Evolutionary conservation across 2,888 invertebrate genomes (phyloP), one percentile per base, ranked within the genome.

Genomic region (Campaea margaritaria): DNA sequence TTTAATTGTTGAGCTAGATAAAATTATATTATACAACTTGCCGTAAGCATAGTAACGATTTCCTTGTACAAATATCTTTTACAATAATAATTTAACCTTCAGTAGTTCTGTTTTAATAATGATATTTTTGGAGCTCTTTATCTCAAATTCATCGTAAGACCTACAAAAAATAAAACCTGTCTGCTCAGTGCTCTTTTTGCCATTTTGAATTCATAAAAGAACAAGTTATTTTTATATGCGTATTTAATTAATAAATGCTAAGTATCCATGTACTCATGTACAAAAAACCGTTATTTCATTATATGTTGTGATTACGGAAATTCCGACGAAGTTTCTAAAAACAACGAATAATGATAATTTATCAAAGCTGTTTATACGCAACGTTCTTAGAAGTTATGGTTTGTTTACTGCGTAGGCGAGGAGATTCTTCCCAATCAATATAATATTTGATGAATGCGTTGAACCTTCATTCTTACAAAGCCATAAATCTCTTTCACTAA

Each of bases 361-460:
- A 64, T 60, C 51, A 56, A 58, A 57, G 31, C 36, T 53, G 59
- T 62, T 64, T 31, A 55, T 51, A 62, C 50, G 52, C 44, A 62
- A 61, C 46, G 48, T 61, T 61, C 58, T 53, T 56, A 53, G 54
- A 59, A 64, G 54, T 66, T 63, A 64, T 56, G 41, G 58, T 53
- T 55, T 62, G 54, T 53, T 63, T 61, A 44, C 57, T 59, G 52
- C 45, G 68, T 66, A 54, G 62, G 63, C 21, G 60, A 61, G 21
- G 58, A 60, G 41, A 67, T 62, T 68, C 61, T 65, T 48, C 50
- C 42, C 59, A 51, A 62, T 62, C 62, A 52, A 60, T 64, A 56
- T 59, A n/a, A n/a, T n/a, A n/a, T 66, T 65, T 64, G 50, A 63
- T 64, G 51, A 52, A 68, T 61, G n/a, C n/a, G 47, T 38, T 43